Conservation (phyloP, 2,113 vertebrate genomes). For the Struthidea cinerea region DNA sequence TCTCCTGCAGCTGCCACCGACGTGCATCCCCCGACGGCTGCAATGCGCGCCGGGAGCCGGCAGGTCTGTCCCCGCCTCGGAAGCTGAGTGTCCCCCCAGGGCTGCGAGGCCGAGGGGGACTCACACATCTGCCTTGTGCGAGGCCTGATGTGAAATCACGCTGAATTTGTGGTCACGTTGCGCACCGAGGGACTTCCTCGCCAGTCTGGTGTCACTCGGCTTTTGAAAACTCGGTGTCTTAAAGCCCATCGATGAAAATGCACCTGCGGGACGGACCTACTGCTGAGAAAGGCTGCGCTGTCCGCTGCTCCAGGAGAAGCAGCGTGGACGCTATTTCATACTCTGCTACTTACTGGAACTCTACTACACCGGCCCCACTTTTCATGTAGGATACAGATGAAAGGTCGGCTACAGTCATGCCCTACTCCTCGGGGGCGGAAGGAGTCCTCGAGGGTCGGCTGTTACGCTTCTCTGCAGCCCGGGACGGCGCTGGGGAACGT, state of each 20-base stretch:
- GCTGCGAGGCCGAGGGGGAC: neutral
- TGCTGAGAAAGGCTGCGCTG: neutral
- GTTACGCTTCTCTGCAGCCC: neutral
- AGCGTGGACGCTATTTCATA: neutral
- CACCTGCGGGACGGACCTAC: neutral
- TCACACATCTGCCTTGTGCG: neutral
- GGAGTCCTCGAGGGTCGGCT: neutral
- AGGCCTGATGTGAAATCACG: neutral
- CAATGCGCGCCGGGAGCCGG: neutral
- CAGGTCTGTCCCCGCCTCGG: neutral
- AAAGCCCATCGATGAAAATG: neutral
- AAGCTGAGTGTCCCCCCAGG: neutral
- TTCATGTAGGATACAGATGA: neutral
- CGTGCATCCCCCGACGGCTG: neutral
- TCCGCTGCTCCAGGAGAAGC: neutral
- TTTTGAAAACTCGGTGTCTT: neutral
- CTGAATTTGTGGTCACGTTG: neutral
- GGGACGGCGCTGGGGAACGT: neutral
- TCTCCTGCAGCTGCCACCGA: neutral
- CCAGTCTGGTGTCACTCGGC: neutral
- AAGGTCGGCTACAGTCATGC: neutral
- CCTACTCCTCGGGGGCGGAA: neutral
- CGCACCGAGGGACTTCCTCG: neutral
- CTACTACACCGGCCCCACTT: neutral
- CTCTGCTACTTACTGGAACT: neutral